Conservation (phyloP, 2,888 invertebrate genomes). For the Epirrita christyi region DNA sequence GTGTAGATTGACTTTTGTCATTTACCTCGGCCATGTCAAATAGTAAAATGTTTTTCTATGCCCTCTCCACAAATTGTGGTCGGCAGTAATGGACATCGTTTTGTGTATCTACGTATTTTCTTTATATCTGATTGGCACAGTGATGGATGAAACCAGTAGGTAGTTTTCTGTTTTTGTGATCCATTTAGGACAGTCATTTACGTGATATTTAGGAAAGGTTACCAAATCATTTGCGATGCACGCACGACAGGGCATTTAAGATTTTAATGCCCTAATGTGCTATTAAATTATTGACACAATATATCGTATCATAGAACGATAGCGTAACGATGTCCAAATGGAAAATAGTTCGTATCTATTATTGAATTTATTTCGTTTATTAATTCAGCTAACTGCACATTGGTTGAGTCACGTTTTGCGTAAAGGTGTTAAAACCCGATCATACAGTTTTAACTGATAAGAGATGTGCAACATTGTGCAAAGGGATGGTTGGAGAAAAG, state of each 20-base stretch:
- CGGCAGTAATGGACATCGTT: constrained; percentile 77
- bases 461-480: constrained; percentile 60
- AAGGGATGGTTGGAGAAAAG: constrained; percentile 68
- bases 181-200: constrained; percentile 41
- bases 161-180: constrained; percentile 63
- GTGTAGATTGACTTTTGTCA: constrained; percentile 85
- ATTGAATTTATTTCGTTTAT: constrained; percentile 29
- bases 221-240: constrained; percentile 37
- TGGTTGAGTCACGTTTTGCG: constrained; percentile 42
- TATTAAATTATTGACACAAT: constrained; percentile 24
- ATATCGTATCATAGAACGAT: constrained; percentile 17
- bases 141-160: constrained; percentile 73
- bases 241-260: constrained; percentile 23
- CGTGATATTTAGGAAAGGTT: constrained; percentile 30
- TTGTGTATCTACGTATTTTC: constrained; percentile 65
- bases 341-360: constrained; percentile 23
- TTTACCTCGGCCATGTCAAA: constrained; percentile 82
- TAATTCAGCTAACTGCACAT: constrained; percentile 36
- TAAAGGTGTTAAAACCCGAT: constrained; percentile 49
- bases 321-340: constrained; percentile 24
- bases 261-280: constrained; percentile 18
- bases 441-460: constrained; percentile 54
- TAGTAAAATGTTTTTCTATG: constrained; percentile 80
- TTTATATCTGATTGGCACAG: constrained; percentile 74
- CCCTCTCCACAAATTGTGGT: constrained; percentile 75